Evolutionary conservation across 2,888 invertebrate species (phyloP).

Genomic region (Cheilosia impressa): DNA sequence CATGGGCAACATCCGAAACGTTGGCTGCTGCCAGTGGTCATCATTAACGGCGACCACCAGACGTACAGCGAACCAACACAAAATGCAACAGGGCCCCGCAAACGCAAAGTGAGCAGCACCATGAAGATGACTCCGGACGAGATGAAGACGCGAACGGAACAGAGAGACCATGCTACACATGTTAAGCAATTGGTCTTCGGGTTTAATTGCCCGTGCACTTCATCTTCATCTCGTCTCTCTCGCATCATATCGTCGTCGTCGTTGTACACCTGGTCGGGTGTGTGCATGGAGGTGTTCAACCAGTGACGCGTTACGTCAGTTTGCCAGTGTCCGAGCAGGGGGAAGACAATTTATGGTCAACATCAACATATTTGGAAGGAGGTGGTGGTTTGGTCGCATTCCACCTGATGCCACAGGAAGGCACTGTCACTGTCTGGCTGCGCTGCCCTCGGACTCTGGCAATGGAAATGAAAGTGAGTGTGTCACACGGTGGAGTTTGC

Average conservation of each 20-base stretch:
- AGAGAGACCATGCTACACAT: conserved; percentile 64
- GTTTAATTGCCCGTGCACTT: conserved; percentile 73
- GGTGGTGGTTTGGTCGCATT: conserved; percentile 63
- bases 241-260: conserved; percentile 18
- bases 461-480: conserved; percentile 68
- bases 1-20: conserved; percentile 65
- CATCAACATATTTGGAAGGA: conserved; percentile 51
- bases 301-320: conserved; percentile 64
- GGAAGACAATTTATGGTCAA: conserved; percentile 53
- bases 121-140: conserved; percentile 14
- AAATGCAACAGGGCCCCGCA: conserved; percentile 2
- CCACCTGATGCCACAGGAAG: conserved; percentile 66
- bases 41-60: conserved; percentile 73
- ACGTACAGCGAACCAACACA: conserved; percentile 52
- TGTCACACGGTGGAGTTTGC: conserved; percentile 58
- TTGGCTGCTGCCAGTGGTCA: conserved; percentile 75
- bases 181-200: conserved; percentile 74
- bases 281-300: conserved; percentile 53
- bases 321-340: conserved; percentile 15
- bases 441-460: conserved; percentile 27
- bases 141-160: conserved; percentile 56
- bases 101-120: conserved; percentile 5
- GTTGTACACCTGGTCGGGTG: not conserved
- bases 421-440: conserved; percentile 13
- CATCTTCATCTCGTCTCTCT: conserved; percentile 56